Base-by-base conservation (phyloP, 2,888 invertebrate species). In the Erebia ligea region DNA sequence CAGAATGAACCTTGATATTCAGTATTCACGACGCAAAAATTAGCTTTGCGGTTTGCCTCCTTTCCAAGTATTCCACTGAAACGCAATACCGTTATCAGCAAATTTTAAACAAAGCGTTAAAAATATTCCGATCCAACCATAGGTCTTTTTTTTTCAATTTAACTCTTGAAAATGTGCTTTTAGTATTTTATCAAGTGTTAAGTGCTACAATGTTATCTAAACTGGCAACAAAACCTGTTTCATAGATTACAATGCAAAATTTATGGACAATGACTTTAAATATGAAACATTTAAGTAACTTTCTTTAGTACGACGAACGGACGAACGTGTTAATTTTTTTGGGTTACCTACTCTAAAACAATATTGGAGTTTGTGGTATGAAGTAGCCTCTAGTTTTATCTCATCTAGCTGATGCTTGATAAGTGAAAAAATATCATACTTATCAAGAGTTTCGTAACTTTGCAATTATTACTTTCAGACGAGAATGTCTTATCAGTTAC, bases 1-100 rank as follows among this genome's bases (percentile, higher is more conserved):
- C 82, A 85, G 80, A 72, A 81, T 75, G 54, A 73, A 68, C 76
- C 75, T 78, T 77, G 73, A 71, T 11, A 64, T 66, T n/a, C n/a
- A 11, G 63, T 74, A 75, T 68, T 58, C 48, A 68, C 69, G 67
- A 50, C 66, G 70, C 57, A 71, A 67, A 69, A 72, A 63, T 75
- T 71, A 61, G 63, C 66, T 74, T 71, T 71, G 71, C 66, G 64
- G 68, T 67, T 66, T 68, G n/a, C 56, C 42, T 64, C 56, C 63
- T 48, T 67, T 42, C 42, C 17, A 17, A 52, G 11, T 45, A 58
- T 50, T 52, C 52, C 25, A 42, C 15, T 59, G 59, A 54, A 54
- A 64, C 58, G 64, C 17, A 64, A 25, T 57, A 64, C 64, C 11
- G 15, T 62, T 62, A 62, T 45, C 62, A 45, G 62, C 15, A 17